phyloP scores from a whole-genome alignment of 2,888 invertebrate species.

The Drosophila buzzatii region DNA sequence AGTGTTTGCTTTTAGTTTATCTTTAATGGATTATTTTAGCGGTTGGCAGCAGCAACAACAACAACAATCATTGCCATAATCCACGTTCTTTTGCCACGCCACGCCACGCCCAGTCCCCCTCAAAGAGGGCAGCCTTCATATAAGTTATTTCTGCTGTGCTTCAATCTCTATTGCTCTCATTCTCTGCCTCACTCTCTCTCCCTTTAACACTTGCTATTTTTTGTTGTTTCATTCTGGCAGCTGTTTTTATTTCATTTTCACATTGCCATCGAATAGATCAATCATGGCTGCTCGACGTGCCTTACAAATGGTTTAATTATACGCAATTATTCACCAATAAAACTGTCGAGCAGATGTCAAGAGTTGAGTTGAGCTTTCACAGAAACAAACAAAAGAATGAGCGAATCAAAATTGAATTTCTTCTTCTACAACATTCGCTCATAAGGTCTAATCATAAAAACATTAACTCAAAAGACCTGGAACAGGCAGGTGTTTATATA shows the following conservation, averaged over 20 bases:
- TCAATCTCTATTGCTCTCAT: conserved; percentile 40
- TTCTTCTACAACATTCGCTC: conserved; percentile 2
- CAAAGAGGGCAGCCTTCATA: conserved; percentile 44
- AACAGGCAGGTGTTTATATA: neutral
- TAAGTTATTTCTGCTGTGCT: conserved; percentile 56
- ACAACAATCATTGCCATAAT: conserved; percentile 65
- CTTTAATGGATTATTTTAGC: conserved; percentile 79
- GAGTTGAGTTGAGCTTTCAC: conserved; percentile 53
- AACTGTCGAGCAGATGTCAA: conserved; percentile 73
- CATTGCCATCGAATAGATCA: conserved; percentile 70
- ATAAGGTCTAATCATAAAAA: conserved; percentile 4
- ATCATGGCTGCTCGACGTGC: conserved; percentile 66
- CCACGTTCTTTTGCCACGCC: conserved; percentile 48
- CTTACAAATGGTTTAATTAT: conserved; percentile 73
- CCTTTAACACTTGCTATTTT: conserved; percentile 10
- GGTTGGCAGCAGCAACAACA: conserved; percentile 54
- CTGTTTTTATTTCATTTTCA: conserved; percentile 73
- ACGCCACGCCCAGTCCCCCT: conserved; percentile 2
- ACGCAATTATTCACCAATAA: conserved; percentile 79
- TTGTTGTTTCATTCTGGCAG: conserved; percentile 44
- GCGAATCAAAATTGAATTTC: conserved; percentile 2
- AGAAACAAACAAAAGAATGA: neutral
- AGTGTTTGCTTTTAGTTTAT: conserved; percentile 79
- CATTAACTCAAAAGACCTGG: neutral
- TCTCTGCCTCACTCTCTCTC: neutral